A percentile compares a stretch with the other conserved stretches of the same genome.
Conservation (phyloP, 1,140 invertebrate genomes). For the Catajapyx aquilonaris region DNA sequence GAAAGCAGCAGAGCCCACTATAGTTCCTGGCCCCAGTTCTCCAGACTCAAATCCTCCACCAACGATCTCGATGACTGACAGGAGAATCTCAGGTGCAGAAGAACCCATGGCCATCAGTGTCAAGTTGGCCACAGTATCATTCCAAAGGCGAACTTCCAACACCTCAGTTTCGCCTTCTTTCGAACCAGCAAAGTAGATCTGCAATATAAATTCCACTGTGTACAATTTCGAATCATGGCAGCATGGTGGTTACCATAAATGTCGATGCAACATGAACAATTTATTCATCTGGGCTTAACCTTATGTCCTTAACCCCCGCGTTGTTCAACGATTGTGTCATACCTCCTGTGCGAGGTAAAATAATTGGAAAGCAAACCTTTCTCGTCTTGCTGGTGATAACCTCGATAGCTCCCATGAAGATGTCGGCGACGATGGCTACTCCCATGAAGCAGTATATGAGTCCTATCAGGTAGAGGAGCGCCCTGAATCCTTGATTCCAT, state of each 20-base stretch:
- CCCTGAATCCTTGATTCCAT: slow-evolving; percentile 24
- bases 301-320: too few species aligned
- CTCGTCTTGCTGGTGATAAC: slow-evolving; percentile 39
- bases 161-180: slow-evolving; percentile 13
- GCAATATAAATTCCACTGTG: too few species aligned
- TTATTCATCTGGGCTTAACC: too few species aligned
- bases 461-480: slow-evolving; percentile 28
- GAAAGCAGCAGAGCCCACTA: slow-evolving; percentile 43
- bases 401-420: slow-evolving; percentile 41
- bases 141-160: slow-evolving; percentile 28
- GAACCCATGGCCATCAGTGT: slow-evolving; percentile 43
- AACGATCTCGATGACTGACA: slow-evolving; percentile 37
- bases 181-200: too few species aligned
- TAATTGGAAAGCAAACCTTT: slow-evolving; percentile 23
- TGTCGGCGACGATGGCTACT: slow-evolving; percentile 37
- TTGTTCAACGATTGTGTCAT: too few species aligned
- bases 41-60: slow-evolving; percentile 30
- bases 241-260: too few species aligned
- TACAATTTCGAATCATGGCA: too few species aligned
- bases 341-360: too few species aligned
- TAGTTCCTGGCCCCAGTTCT: slow-evolving; percentile 36
- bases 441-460: slow-evolving; percentile 32
- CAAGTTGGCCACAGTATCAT: slow-evolving; percentile 44
- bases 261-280: too few species aligned
- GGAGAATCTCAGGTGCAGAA: slow-evolving; percentile 38